These are phyloP conservation scores for Gila orcuttii DNA, from an alignment of 2,113 vertebrate species.

Conservation along the genomic window DNA sequence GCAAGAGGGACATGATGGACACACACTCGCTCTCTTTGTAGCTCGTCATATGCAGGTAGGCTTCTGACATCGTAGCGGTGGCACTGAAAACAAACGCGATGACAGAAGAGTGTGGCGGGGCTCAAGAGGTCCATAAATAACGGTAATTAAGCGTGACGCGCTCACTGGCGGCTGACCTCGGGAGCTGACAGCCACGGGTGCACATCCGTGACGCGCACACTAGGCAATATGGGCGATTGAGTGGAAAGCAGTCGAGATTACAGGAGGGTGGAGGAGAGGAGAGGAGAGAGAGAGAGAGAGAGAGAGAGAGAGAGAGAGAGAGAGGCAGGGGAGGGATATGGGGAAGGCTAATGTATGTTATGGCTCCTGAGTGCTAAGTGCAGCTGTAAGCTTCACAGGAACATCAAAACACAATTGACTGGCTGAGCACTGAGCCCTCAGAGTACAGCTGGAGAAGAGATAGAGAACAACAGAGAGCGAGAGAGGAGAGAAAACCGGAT, in stretches of 20 bases:
- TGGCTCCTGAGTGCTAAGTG: constrained; percentile 59
- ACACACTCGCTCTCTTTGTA: neutral
- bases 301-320: neutral
- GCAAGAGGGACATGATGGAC: constrained; percentile 17
- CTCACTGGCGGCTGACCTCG: constrained; percentile 54
- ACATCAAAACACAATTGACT: constrained; percentile 60
- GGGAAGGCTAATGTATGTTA: constrained; percentile 57
- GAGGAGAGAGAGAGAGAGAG: constrained; percentile 1
- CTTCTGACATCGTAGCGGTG: neutral
- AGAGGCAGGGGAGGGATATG: constrained; percentile 4
- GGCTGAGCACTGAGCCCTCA: constrained; percentile 46
- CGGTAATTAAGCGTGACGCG: constrained; percentile 52
- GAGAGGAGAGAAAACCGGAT: neutral
- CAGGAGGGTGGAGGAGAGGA: constrained; percentile 8
- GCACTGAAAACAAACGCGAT: constrained; percentile 51
- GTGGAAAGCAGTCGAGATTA: constrained; percentile 56
- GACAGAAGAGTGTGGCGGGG: constrained; percentile 43
- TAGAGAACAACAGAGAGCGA: constrained; percentile 9
- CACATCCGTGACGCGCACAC: constrained; percentile 50
- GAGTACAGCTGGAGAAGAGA: constrained; percentile 31
- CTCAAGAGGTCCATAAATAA: constrained; percentile 56
- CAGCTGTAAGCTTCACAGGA: constrained; percentile 59
- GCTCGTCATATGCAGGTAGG: constrained; percentile 25
- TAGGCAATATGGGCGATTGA: constrained; percentile 52
- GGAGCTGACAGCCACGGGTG: constrained; percentile 25